phyloP scores from a whole-genome alignment of 2,888 invertebrate species.

The Smittia sp. region DNA sequence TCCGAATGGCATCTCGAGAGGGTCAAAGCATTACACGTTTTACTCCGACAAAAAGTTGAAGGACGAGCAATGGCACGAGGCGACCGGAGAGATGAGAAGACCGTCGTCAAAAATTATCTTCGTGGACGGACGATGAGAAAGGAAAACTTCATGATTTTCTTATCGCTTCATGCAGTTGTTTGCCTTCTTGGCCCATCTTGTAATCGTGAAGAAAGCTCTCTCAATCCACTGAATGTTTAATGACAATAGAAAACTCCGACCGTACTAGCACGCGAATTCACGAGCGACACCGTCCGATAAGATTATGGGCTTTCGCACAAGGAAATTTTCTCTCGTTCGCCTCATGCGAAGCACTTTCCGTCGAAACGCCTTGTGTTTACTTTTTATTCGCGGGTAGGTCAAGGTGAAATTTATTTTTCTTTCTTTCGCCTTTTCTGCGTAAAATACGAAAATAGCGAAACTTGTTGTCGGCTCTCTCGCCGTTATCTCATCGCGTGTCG shows the following conservation, averaged over 20 bases:
- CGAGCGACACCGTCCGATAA: no score
- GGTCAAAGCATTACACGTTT: background rate
- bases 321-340: background rate
- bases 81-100: background rate
- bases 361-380: background rate
- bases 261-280: background rate
- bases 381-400: conserved; percentile 35
- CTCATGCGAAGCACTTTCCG: background rate
- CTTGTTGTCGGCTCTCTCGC: background rate
- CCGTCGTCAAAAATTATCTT: conserved; percentile 29
- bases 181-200: background rate
- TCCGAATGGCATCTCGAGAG: background rate
- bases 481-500: conserved; percentile 1
- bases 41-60: conserved; percentile 22
- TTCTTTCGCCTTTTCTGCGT: background rate
- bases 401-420: conserved; percentile 34
- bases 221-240: conserved; percentile 25
- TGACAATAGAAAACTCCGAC: conserved; percentile 27
- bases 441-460: conserved; percentile 2
- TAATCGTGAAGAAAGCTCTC: conserved; percentile 12
- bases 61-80: conserved; percentile 35
- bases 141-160: conserved; percentile 18
- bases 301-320: background rate
- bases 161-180: background rate
- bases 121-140: background rate